A percentile compares a stretch with the other conserved stretches of the same genome.
These are phyloP conservation scores for Micrasema longulum DNA, from an alignment of 1,140 invertebrate genomes.

Conservation along the genomic window DNA sequence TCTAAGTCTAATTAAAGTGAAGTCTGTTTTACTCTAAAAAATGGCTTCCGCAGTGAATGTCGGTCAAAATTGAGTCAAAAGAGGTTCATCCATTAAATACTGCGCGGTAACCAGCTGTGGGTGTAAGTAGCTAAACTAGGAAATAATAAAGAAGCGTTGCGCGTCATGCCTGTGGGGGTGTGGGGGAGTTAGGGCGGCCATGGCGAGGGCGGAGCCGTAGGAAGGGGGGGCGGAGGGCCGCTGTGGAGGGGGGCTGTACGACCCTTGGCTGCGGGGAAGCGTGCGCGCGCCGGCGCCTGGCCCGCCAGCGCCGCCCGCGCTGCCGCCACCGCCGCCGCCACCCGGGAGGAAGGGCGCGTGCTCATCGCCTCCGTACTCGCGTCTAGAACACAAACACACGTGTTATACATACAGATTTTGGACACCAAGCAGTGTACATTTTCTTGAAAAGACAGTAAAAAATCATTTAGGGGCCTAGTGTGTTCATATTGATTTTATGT, in stretches of 20 bases:
- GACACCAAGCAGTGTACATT: too few species aligned
- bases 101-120: too few species aligned
- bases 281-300: slow-evolving; percentile 54
- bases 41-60: too few species aligned
- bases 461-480: too few species aligned
- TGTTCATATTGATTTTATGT: too few species aligned
- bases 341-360: slow-evolving; percentile 65
- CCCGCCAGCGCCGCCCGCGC: slow-evolving; percentile 51
- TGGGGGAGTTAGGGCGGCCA: slow-evolving; percentile 62
- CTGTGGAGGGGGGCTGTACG: slow-evolving; percentile 58
- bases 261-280: slow-evolving; percentile 56
- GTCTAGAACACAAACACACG: slow-evolving; percentile 37
- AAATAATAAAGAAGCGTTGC: slow-evolving; percentile 43
- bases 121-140: too few species aligned
- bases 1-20: too few species aligned
- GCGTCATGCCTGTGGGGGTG: slow-evolving; percentile 47
- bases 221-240: slow-evolving; percentile 64
- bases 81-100: too few species aligned
- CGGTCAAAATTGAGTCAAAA: too few species aligned
- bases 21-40: too few species aligned
- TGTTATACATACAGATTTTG: too few species aligned
- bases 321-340: slow-evolving; percentile 56
- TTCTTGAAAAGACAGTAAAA: too few species aligned
- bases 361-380: slow-evolving; percentile 60
- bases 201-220: slow-evolving; percentile 66